Evolutionary conservation across 2,797 vertebrate genomes (phyloP), one percentile per base, ranked within the genome.

Genomic region (Chiroxiphia lanceolata): DNA sequence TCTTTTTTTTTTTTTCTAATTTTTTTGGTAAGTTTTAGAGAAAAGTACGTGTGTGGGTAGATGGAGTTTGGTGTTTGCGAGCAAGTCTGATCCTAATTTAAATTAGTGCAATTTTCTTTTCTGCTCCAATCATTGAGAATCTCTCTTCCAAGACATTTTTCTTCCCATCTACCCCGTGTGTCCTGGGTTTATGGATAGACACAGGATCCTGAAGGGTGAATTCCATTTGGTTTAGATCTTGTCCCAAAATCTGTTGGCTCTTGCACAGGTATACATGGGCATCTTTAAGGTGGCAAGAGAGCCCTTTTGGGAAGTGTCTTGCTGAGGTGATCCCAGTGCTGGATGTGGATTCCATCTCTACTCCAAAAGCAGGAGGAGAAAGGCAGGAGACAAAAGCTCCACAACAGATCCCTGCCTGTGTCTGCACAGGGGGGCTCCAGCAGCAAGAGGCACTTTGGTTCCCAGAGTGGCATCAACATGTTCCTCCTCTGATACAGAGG

Each of bases 81-180:
- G 26, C n/a, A 36, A 70, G 8, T 45, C 79, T 60, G 61, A 27
- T 13, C 29, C 29, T 38, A 26, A 27, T 40, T 80, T 74, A 59
- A 72, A 83, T 76, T 11, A 61, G 1, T 14, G 3, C 5, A 4
- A 1, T 23, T 64, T 48, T 44, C 31, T 65, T 75, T 38, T 59
- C 16, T 13, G 7, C 71, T 53, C 19, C 5, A 9, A 0, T 72
- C 38, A 14, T 9, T 60, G 11, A 5, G 22, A 63, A 10, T 5
- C 15, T 74, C 27, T 74, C 23, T 81, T 18, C 29, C 1, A 11
- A 48, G 44, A 2, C 3, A 5, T 17, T 87, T 36, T 33, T 74
- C 31, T 60, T 84, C 23, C 25, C 7, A 2, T 70, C 12, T 22
- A 10, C 17, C 13, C 23, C 4, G 4, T 33, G 6, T 34, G 4